These are phyloP conservation scores for Loripinus fragilis DNA, from an alignment of 2,888 invertebrate species.

Conservation along the genomic window DNA sequence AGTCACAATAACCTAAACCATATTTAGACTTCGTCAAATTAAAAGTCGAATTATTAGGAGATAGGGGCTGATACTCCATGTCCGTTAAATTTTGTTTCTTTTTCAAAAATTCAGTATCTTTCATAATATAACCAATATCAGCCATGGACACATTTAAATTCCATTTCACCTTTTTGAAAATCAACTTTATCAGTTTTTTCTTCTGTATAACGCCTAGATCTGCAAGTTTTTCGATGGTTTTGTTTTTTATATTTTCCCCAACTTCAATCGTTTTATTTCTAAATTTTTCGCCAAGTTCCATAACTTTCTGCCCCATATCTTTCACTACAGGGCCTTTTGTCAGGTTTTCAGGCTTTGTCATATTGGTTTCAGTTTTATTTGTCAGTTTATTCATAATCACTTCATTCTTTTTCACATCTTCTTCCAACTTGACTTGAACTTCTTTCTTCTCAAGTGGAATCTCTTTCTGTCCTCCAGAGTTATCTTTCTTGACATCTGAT, in stretches of 20 bases:
- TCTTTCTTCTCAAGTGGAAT: not conserved
- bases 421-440: not conserved
- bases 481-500: conserved; percentile 8
- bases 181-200: conserved; percentile 60
- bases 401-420: conserved; percentile 10
- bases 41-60: conserved; percentile 39
- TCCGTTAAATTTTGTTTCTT: conserved; percentile 66
- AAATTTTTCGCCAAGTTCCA: conserved; percentile 64
- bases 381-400: conserved; percentile 4
- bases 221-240: conserved; percentile 74
- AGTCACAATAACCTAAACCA: conserved; percentile 74
- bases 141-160: conserved; percentile 71
- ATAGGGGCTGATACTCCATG: conserved; percentile 56
- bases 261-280: conserved; percentile 71
- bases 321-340: conserved; percentile 49
- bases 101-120: conserved; percentile 75
- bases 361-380: conserved; percentile 12
- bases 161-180: conserved; percentile 68
- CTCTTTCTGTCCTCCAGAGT: conserved; percentile 8
- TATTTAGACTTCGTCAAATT: conserved; percentile 46
- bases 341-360: conserved; percentile 29
- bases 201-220: conserved; percentile 72
- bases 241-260: conserved; percentile 73
- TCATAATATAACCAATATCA: conserved; percentile 76
- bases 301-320: conserved; percentile 60